phyloP scores from a whole-genome alignment of 2,797 vertebrate species.

The Poeciliopsis presidionis region DNA sequence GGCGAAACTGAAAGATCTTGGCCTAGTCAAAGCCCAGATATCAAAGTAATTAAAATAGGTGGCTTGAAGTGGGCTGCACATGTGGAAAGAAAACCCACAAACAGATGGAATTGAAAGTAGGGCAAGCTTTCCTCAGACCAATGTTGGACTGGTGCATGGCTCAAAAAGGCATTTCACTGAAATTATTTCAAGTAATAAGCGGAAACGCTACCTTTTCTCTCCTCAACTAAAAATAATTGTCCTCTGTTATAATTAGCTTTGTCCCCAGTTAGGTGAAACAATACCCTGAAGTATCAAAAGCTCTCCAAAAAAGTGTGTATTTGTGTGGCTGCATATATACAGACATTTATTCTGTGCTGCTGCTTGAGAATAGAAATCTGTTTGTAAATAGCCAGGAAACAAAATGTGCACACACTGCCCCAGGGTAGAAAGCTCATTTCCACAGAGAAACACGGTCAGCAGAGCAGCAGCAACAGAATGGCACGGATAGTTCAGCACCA shows the following conservation, averaged over 20 bases:
- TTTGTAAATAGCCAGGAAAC: background rate
- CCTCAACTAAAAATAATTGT: background rate
- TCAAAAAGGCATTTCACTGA: background rate
- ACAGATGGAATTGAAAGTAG: background rate
- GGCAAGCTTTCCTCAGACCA: background rate
- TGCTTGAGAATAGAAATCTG: background rate
- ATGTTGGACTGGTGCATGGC: background rate
- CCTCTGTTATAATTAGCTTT: no score
- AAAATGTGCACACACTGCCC: background rate
- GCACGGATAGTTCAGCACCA: constrained; percentile 44
- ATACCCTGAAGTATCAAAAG: background rate
- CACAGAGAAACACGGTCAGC: background rate
- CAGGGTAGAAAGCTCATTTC: background rate
- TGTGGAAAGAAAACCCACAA: background rate
- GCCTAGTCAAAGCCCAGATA: background rate
- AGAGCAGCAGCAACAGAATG: background rate
- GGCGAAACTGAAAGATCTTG: background rate
- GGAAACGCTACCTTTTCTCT: background rate
- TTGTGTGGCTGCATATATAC: background rate
- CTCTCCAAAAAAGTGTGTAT: no score
- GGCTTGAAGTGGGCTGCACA: background rate
- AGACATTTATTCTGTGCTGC: background rate
- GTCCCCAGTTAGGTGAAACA: background rate
- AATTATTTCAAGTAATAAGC: background rate
- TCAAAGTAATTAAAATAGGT: background rate